phyloP scores from a whole-genome alignment of 2,888 invertebrate genomes.

The Lepeophtheirus nordmannii region DNA sequence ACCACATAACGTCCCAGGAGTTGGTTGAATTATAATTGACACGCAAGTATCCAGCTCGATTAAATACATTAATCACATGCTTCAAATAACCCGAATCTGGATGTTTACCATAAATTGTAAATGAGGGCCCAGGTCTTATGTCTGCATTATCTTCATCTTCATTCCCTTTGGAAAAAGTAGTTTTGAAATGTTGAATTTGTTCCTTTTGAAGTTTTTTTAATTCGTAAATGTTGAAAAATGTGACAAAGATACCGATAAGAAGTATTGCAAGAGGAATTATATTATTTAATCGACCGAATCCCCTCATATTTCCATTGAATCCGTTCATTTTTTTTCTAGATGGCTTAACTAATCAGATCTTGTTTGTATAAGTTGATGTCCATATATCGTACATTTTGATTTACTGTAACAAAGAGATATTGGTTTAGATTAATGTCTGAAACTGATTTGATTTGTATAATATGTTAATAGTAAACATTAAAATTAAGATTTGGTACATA shows the following conservation, averaged over 20 bases:
- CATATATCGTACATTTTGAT: no score
- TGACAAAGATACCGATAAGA: not conserved
- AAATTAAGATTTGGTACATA: no score
- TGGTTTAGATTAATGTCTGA: no score
- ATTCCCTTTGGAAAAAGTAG: not conserved
- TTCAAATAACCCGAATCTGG: slow-evolving; percentile 51
- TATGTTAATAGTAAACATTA: no score
- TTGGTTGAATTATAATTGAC: slow-evolving; percentile 39
- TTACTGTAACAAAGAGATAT: no score
- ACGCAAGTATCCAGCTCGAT: slow-evolving; percentile 54
- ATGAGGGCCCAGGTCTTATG: not conserved
- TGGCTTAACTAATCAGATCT: not conserved
- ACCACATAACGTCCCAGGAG: slow-evolving; percentile 79
- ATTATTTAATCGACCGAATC: not conserved
- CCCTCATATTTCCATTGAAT: not conserved
- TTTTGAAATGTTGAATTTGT: not conserved
- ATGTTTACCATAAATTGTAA: slow-evolving; percentile 20
- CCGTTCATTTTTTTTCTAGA: not conserved
- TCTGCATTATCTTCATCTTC: slow-evolving; percentile 8
- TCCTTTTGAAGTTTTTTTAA: not conserved
- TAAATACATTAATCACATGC: slow-evolving; percentile 64
- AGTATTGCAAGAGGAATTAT: not conserved
- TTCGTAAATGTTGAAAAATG: not conserved
- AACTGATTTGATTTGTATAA: no score
- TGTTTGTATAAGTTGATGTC: not conserved